These are phyloP conservation scores for Ageneiosus marmoratus DNA, from an alignment of 2,113 vertebrate genomes.

Conservation along the genomic window DNA sequence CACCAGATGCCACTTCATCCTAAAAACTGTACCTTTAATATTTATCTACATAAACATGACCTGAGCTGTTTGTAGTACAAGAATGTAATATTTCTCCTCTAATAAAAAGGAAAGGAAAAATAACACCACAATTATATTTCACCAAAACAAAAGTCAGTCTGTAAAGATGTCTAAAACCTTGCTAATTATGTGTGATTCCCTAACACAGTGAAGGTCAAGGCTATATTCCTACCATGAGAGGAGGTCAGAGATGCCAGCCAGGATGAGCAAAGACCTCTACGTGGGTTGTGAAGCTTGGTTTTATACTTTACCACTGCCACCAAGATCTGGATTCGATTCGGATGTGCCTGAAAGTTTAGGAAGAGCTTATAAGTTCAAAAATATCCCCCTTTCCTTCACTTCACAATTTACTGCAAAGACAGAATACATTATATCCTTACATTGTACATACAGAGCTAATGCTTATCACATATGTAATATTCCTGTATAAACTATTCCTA, in stretches of 20 bases:
- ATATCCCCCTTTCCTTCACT: neutral
- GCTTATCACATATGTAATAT: neutral
- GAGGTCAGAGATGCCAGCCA: conserved; percentile 90
- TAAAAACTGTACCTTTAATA: no score
- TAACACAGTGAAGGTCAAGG: neutral
- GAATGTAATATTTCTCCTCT: neutral
- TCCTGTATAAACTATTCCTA: neutral
- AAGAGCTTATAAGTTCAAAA: neutral
- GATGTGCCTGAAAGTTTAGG: conserved; percentile 72
- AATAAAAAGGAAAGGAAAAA: neutral
- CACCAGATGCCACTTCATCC: neutral
- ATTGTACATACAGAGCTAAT: neutral
- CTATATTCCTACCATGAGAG: conserved; percentile 69
- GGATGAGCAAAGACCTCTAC: conserved; percentile 86
- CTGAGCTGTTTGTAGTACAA: neutral
- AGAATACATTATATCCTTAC: no score
- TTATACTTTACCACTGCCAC: conserved; percentile 89
- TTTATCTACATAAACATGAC: neutral
- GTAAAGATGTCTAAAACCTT: neutral
- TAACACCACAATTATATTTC: neutral
- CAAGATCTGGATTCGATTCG: conserved; percentile 82
- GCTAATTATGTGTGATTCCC: neutral
- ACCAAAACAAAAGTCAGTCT: neutral
- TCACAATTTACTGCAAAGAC: neutral
- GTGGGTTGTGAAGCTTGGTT: conserved; percentile 80